phyloP scores from a whole-genome alignment of 2,113 vertebrate species.

The Protomyctophum bolini region DNA sequence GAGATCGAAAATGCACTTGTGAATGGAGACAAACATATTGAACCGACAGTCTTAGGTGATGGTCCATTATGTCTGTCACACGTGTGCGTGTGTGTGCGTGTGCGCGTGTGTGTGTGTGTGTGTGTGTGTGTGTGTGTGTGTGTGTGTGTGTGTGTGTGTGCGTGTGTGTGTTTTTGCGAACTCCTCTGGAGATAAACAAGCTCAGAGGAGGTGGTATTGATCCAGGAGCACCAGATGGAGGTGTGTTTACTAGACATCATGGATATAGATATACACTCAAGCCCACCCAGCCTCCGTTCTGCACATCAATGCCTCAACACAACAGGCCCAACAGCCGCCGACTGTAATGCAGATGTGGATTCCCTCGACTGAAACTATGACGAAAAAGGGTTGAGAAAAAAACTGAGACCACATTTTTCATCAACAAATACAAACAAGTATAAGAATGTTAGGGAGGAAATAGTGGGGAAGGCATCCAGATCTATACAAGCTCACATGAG shows the following conservation, averaged over 20 bases:
- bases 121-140: too few species aligned
- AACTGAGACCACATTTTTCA: not conserved
- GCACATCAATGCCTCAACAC: not conserved
- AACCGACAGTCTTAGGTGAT: not conserved
- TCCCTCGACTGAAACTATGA: too few species aligned
- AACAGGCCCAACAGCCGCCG: not conserved
- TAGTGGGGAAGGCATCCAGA: too few species aligned
- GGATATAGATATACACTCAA: conserved; percentile 36
- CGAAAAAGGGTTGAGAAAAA: not conserved
- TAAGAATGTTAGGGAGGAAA: too few species aligned
- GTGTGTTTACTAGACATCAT: conserved; percentile 52
- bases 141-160: not conserved
- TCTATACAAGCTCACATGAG: too few species aligned
- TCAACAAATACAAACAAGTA: too few species aligned
- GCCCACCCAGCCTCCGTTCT: conserved; percentile 5
- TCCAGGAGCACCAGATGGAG: conserved; percentile 39
- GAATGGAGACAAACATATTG: not conserved
- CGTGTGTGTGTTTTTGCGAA: too few species aligned
- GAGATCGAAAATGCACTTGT: not conserved
- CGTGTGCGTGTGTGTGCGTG: not conserved
- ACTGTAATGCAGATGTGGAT: not conserved
- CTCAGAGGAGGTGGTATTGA: conserved; percentile 40
- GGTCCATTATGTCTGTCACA: conserved; percentile 5
- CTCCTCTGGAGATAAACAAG: too few species aligned
- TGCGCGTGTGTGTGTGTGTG: too few species aligned